Base-by-base conservation (phyloP, 2,113 vertebrate genomes). In the Corythaixoides concolor region DNA sequence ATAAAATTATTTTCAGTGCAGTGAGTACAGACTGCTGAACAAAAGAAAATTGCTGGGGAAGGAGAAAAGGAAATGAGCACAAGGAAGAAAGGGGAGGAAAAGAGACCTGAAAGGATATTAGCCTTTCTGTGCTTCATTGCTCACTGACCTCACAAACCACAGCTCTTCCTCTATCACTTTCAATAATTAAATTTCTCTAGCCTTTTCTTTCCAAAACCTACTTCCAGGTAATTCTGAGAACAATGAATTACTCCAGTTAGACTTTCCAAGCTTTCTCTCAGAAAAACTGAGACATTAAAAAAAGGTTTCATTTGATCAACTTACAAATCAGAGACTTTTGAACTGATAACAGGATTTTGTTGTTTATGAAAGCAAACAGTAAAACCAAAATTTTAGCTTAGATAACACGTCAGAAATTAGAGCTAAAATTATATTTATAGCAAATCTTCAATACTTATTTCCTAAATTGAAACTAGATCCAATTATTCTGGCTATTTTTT, bases 1-100 rank as follows among this genome's bases (percentile, higher is more conserved):
- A 87, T 94, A 28, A 93, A 86, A 73, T 90, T 92, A 35, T 58
- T 94, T 92, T 82, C 88, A 87, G 14, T 58, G 53, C 45, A 92
- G 35, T 59, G 52, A 47, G 20, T 81, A 68, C 64, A 82, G 66
- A 76, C 30, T 53, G 76, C 55, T 94, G 94, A 92, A 89, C 62
- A 85, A 91, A 90, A 93, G 24, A 20, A 80, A 90, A 92, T 74
- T 60, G 11, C 28, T 32, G 53, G 35, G n/a, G 19, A 92, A 64
- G 58, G 30, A 76, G 33, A 79, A 89, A 78, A 7, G 9, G 21
- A 96, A 90, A 92, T 55, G 28, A 74, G 22, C 62, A 55, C 39
- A 52, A 68, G 11, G 19, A 95, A 53, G 10, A 92, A 90, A 73
- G 5, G 2, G 9, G 7, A 35, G 60, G 13, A 75, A 79, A 15